Evolutionary conservation across 1,140 invertebrate species (phyloP), one percentile per base, ranked within the genome.

Genomic region (Calycopis cecrops): DNA sequence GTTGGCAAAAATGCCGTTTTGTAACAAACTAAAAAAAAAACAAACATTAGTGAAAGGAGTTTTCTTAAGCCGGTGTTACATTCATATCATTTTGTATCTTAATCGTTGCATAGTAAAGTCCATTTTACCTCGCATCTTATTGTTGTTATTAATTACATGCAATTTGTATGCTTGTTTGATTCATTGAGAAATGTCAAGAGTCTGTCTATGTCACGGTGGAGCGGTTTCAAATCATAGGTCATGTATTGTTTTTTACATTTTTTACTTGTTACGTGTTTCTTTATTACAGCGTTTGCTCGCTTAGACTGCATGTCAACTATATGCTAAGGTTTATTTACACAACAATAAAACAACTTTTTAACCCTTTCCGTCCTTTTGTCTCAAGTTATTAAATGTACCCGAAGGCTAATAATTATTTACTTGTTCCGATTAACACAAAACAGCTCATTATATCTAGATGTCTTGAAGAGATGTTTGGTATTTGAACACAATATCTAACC

Each of bases 131-230:
- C 28, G 52, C n/a, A 33, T 21, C 16, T 44, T 18, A 21, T 12
- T 37, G 33, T 28, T 11, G 9, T 34, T 44, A 44, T 53, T 53
- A 47, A 53, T 53, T 53, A 16, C 38, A 4, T 8, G 33, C 52
- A 53, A 53, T 53, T 53, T 53, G 42, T 53, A 53, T 53, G 40
- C 52, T 18, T 34, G 38, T 18, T 53, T 47, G 40, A 47, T 50
- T 50, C 33, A 16, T 35, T 53, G 40, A 33, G 16, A 53, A 53
- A 53, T 53, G 52, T 53, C 52, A 53, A 53, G 52, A 53, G 42
- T 38, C 42, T 44, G 48, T 35, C 48, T 53, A 33, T 16, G 52
- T 47, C 52, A 53, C 28, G 52, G 38, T 34, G 21, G 33, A 16
- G 52, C 17, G 52, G 16, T 33, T 42, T 44, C 11, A 18, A 44